These are phyloP conservation scores for Silurus glanis DNA, from an alignment of 2,113 vertebrate species.

Conservation along the genomic window DNA sequence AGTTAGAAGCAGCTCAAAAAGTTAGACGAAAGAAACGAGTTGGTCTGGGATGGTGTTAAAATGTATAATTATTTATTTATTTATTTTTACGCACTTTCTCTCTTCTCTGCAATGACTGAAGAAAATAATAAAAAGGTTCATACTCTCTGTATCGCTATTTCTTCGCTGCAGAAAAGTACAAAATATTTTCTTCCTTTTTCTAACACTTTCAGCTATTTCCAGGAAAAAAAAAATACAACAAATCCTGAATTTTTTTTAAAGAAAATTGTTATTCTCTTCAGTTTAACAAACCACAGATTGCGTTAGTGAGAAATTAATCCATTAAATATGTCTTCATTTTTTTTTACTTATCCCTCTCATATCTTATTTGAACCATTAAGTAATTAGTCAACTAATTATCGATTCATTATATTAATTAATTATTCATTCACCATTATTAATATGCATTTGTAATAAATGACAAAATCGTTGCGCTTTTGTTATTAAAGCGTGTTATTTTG, in stretches of 20 bases:
- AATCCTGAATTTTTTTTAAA: conserved; percentile 57
- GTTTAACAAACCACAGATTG: conserved; percentile 22
- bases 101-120: conserved; percentile 78
- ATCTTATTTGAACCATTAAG: neutral
- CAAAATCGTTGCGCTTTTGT: neutral
- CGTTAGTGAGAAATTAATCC: neutral
- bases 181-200: conserved; percentile 57
- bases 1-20: conserved; percentile 53
- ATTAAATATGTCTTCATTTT: neutral
- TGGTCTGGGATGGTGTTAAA: conserved; percentile 73
- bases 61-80: neutral
- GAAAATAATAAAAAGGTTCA: conserved; percentile 62
- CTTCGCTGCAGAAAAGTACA: conserved; percentile 46
- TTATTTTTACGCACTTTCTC: conserved; percentile 51
- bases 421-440: neutral
- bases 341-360: neutral
- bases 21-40: conserved; percentile 55
- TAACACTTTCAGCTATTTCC: neutral
- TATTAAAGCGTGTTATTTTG: neutral
- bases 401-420: too few relatives aligned
- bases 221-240: conserved; percentile 31
- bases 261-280: neutral
- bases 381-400: too few relatives aligned
- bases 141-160: neutral
- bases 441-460: neutral